phyloP scores from a whole-genome alignment of 2,888 invertebrate genomes.

The Spicauda simplicius region DNA sequence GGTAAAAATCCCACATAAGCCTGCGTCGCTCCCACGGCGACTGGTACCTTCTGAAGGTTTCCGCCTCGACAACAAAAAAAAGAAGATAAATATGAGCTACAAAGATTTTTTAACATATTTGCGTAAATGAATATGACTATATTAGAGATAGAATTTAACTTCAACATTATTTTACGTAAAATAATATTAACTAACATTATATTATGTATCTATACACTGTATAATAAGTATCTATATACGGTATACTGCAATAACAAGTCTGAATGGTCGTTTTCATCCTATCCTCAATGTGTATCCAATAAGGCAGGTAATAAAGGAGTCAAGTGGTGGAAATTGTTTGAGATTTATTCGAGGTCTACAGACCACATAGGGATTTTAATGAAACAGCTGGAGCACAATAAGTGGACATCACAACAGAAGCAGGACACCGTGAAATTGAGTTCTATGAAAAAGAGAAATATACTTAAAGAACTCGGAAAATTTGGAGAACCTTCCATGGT shows the following conservation, averaged over 20 bases:
- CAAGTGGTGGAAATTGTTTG: constrained; percentile 26
- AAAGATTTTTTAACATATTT: too few relatives aligned
- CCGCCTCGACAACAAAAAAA: too few relatives aligned
- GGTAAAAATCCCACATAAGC: too few relatives aligned
- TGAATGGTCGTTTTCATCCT: neutral
- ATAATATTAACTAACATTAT: too few relatives aligned
- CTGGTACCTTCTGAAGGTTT: too few relatives aligned
- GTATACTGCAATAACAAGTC: neutral
- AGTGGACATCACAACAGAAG: neutral
- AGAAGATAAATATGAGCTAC: too few relatives aligned
- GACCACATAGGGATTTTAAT: constrained; percentile 2
- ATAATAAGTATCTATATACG: too few relatives aligned
- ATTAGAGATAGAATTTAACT: too few relatives aligned
- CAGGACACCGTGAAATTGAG: constrained; percentile 1
- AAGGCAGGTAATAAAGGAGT: constrained; percentile 25
- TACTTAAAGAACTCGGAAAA: neutral
- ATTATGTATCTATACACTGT: too few relatives aligned
- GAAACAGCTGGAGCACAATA: neutral
- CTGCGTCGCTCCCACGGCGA: too few relatives aligned
- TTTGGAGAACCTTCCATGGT: neutral
- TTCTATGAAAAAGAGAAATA: neutral
- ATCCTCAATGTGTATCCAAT: constrained; percentile 9
- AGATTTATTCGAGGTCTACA: constrained; percentile 9
- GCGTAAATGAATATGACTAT: too few relatives aligned
- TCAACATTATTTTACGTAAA: too few relatives aligned